A percentile compares a stretch with the other conserved stretches of the same genome.
Evolutionary conservation across 2,888 invertebrate species (phyloP).

Genomic region (Spisula solida): DNA sequence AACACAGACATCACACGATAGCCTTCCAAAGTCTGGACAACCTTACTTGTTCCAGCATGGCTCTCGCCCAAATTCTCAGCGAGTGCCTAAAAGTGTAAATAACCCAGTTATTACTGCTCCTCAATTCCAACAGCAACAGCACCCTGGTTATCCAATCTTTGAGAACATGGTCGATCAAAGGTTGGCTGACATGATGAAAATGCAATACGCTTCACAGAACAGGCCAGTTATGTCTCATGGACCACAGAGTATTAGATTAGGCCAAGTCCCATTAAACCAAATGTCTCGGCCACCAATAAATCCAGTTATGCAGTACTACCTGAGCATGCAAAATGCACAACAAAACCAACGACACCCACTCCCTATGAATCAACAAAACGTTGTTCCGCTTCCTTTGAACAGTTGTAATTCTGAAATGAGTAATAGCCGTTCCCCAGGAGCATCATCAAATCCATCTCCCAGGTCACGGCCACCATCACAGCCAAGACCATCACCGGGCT

Average conservation of each 20-base stretch:
- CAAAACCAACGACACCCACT: not conserved
- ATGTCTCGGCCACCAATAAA: slow-evolving; percentile 43
- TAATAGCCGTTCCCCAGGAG: slow-evolving; percentile 49
- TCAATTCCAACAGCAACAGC: slow-evolving; percentile 44
- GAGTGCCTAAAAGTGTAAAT: slow-evolving; percentile 33
- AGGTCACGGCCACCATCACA: slow-evolving; percentile 61
- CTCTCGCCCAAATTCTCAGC: slow-evolving; percentile 38
- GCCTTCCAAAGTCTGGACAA: slow-evolving; percentile 25
- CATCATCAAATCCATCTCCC: slow-evolving; percentile 64
- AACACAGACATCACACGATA: not conserved
- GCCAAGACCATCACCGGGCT: slow-evolving; percentile 61
- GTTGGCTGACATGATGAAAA: slow-evolving; percentile 46
- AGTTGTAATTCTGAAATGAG: slow-evolving; percentile 27
- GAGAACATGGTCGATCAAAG: slow-evolving; percentile 58
- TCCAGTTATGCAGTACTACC: slow-evolving; percentile 61
- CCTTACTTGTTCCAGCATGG: slow-evolving; percentile 59
- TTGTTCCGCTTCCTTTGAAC: not conserved
- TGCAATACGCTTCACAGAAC: slow-evolving; percentile 41
- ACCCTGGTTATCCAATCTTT: slow-evolving; percentile 34
- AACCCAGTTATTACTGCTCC: slow-evolving; percentile 31
- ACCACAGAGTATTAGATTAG: slow-evolving; percentile 34
- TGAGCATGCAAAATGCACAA: slow-evolving; percentile 33
- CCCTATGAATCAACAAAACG: not conserved
- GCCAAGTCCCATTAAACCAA: slow-evolving; percentile 30
- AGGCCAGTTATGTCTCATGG: slow-evolving; percentile 48